A percentile compares a stretch with the other conserved stretches of the same genome.
phyloP scores from a whole-genome alignment of 1,140 invertebrate species.

The Mesaphorura yosii region DNA sequence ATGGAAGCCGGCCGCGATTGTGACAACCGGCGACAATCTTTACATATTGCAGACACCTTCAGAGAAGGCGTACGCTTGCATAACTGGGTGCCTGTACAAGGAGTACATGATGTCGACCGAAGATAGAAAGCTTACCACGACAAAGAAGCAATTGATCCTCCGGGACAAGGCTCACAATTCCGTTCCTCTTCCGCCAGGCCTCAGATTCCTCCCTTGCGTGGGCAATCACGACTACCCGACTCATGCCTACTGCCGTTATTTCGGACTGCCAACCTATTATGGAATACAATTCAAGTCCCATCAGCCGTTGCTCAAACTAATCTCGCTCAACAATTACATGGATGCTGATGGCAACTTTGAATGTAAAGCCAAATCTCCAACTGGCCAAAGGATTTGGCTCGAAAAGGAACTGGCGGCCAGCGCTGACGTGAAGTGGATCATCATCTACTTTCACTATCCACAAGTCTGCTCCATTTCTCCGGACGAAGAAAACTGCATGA shows the following conservation, averaged over 20 bases:
- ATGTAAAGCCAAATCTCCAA: neutral
- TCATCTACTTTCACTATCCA: conserved; percentile 3
- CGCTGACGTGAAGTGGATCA: neutral
- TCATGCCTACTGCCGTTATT: neutral
- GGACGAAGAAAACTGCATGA: neutral
- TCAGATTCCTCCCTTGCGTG: conserved; percentile 5
- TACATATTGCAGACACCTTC: too few relatives aligned
- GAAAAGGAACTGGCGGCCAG: neutral
- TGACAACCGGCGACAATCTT: too few relatives aligned
- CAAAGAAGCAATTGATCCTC: too few relatives aligned
- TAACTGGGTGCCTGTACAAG: too few relatives aligned
- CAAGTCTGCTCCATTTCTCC: conserved; percentile 1
- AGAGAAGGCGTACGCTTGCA: too few relatives aligned
- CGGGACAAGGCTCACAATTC: too few relatives aligned
- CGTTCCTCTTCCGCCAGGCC: too few relatives aligned
- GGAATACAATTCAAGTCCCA: neutral
- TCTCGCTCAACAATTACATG: conserved; percentile 5
- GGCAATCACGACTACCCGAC: conserved; percentile 3
- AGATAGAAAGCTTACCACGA: too few relatives aligned
- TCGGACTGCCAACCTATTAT: conserved; percentile 2
- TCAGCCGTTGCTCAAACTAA: neutral
- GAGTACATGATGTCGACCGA: too few relatives aligned
- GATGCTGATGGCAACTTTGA: conserved; percentile 2
- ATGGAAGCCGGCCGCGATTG: too few relatives aligned
- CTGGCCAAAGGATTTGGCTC: neutral